Base-by-base conservation (phyloP, 2,113 vertebrate species). In the Platysternon megacephalum region DNA sequence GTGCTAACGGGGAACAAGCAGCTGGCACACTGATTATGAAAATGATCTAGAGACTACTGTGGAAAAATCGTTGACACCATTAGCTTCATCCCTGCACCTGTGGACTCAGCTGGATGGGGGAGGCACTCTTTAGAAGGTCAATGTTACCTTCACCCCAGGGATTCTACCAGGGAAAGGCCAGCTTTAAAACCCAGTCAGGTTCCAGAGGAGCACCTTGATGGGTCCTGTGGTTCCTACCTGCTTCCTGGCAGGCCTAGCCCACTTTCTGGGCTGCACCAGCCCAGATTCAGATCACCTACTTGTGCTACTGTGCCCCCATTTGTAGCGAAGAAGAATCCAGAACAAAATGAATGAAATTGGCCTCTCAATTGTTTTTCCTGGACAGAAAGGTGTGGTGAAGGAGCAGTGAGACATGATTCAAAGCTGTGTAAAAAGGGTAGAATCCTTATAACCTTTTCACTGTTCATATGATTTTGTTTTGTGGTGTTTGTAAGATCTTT, bases 171-270 rank as follows among this genome's bases (percentile, higher is more conserved):
- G 58, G 58, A 16, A 65, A 29, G 11, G 14, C 58, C 58, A 65
- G 58, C 58, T 65, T 32, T 65, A 65, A 32, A 65, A 32, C 14
- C 21, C 44, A 88, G 12, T 4, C 53, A 78, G 24, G 12, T 87
- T 91, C 93, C 49, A 87, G 81, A 83, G 26, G 13, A 61, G 10
- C 11, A 29, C 48, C 2, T 32, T 32, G 32, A 29, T 65, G 58
- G 5, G 4, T 14, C 58, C 28, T 65, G 11, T 65, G 13, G 12
- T 65, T 2, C 2, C 91, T 39, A 58, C 7, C 6, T 1, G 0
- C 55, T 83, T 12, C 19, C 4, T 84, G 3, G 65, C 49, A 89
- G 29, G 90, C n/a, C 4, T 7, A 35, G 46, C 53, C 17, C 53
- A 53, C 19, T 8, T 53, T 24, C 53, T 53, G 58, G 32, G 13